Conservation (phyloP, 2,888 invertebrate genomes). For the Physocephala rufipes region DNA sequence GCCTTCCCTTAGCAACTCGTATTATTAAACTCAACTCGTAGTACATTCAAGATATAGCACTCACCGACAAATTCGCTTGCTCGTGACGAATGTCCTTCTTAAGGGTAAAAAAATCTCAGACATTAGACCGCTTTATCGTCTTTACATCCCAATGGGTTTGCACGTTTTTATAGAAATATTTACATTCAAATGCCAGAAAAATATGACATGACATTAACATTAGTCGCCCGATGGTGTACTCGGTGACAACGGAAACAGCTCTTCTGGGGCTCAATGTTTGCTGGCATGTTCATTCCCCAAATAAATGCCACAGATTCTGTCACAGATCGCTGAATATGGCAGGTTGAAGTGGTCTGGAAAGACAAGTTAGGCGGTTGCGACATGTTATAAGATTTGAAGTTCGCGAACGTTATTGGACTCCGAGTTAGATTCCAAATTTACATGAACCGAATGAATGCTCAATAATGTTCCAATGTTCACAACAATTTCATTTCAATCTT, state of each 20-base stretch:
- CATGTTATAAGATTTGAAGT: too few species aligned
- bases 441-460: too few species aligned
- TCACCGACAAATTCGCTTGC: too few species aligned
- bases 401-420: too few species aligned
- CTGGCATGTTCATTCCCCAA: constrained; percentile 30
- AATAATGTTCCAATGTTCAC: too few species aligned
- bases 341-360: too few species aligned
- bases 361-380: too few species aligned
- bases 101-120: constrained; percentile 12
- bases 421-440: too few species aligned
- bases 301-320: constrained; percentile 28
- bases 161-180: neutral
- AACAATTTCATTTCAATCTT: too few species aligned
- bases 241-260: constrained; percentile 22
- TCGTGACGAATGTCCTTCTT: constrained; percentile 1
- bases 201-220: constrained; percentile 50
- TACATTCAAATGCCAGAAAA: constrained; percentile 61
- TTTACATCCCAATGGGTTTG: neutral
- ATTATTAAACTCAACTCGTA: too few species aligned
- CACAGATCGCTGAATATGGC: constrained; percentile 22
- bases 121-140: neutral
- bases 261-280: constrained; percentile 20
- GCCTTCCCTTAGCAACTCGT: too few species aligned
- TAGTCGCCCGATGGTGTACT: neutral
- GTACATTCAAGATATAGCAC: too few species aligned